Percentiles rank a stretch among this genome's conserved stretches.
phyloP scores from a whole-genome alignment of 2,797 vertebrate genomes.

The Hemibagrus guttatus region DNA sequence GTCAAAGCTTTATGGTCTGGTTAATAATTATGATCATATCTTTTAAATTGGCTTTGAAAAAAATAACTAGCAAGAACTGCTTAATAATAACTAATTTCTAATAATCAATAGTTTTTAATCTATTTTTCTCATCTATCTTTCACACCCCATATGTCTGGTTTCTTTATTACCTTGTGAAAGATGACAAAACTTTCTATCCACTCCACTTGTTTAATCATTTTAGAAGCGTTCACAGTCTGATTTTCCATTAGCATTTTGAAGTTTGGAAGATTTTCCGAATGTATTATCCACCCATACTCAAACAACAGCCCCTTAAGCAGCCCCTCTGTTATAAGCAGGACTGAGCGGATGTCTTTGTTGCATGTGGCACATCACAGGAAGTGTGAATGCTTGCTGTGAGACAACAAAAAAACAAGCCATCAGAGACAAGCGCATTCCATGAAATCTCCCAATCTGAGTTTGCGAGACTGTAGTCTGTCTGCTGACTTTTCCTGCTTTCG shows the following conservation, averaged over 20 bases:
- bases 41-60: neutral
- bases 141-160: neutral
- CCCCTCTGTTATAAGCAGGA: neutral
- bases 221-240: neutral
- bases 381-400: neutral
- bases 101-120: no score
- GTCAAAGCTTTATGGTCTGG: neutral
- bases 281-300: neutral
- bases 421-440: slow-evolving; percentile 30
- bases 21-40: neutral
- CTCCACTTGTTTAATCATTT: neutral
- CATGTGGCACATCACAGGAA: slow-evolving; percentile 21
- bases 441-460: slow-evolving; percentile 41
- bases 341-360: slow-evolving; percentile 23
- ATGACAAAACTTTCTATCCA: no score
- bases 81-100: no score
- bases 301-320: neutral
- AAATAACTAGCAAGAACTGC: neutral
- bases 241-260: neutral
- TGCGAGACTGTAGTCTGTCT: slow-evolving; percentile 40
- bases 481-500: slow-evolving; percentile 64
- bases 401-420: slow-evolving; percentile 24
- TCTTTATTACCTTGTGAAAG: slow-evolving; percentile 19
- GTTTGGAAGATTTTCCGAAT: neutral
- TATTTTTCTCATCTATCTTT: neutral